Base-by-base conservation (phyloP, 2,113 vertebrate genomes). In the Anthoscopus minutus region DNA sequence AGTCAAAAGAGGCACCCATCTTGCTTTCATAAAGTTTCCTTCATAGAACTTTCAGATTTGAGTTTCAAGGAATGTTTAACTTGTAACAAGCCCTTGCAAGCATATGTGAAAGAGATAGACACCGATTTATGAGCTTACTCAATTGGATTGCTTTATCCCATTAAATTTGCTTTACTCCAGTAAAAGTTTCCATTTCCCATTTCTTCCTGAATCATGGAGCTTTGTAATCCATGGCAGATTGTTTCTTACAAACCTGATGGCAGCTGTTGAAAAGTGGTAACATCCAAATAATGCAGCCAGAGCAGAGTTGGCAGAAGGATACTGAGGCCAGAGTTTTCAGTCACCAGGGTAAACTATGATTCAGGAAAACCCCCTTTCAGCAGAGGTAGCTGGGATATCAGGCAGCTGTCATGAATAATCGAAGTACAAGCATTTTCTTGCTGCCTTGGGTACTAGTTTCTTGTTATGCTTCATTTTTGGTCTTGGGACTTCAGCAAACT, bases 51-150 rank as follows among this genome's bases (percentile, higher is more conserved):
- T 71, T 86, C 37, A 71, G 50, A 20, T 77, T 58, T 62, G 7
- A 44, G 51, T 94, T 74, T 74, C 28, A 62, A 37, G 50, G 1
- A 4, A 13, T 37, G 8, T 35, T 42, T 30, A 74, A 54, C 35
- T 73, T 73, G 18, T 6, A 58, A 5, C 3, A 14, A 47, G 51
- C 2, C 1, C 38, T 86, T 12, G 1, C 38, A 58, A 50, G 22
- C 40, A 23, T 47, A 25, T 7, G 0, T 78, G 38, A 83, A 90
- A 58, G 30, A 86, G 47, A 18, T 0, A 4, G 10, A 28, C 19
- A 21, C 17, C 0, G 2, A 61, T 13, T 38, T 53, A 20, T 0
- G 0, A 64, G 13, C 3, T 61, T 48, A 11, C 45, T 40, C 42
- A 13, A 11, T 67, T 50, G 37, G 28, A 67, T 61, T 86, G 25